Percentiles rank a stretch among this genome's conserved stretches.
These are phyloP conservation scores for Cryptocephalus primarius DNA, from an alignment of 2,888 invertebrate species.

Conservation along the genomic window DNA sequence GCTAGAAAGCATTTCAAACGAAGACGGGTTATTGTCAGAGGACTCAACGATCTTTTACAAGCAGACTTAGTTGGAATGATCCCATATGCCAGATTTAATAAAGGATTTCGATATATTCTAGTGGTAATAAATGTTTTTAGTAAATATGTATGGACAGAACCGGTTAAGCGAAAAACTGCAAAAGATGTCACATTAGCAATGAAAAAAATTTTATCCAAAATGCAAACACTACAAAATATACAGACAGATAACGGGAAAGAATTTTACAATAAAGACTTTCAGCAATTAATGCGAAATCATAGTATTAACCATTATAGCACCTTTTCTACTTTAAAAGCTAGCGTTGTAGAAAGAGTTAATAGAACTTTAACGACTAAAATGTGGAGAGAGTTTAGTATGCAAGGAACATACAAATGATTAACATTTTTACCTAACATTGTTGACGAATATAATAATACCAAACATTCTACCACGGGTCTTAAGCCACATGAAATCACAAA, in stretches of 20 bases:
- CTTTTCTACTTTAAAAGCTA: slow-evolving; percentile 12
- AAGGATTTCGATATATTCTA: slow-evolving; percentile 25
- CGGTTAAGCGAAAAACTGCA: slow-evolving; percentile 26
- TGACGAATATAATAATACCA: slow-evolving; percentile 23
- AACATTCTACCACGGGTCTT: slow-evolving; percentile 27
- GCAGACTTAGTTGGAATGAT: slow-evolving; percentile 32
- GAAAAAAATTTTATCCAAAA: slow-evolving; percentile 2
- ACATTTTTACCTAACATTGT: slow-evolving; percentile 4
- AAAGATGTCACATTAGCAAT: slow-evolving; percentile 19
- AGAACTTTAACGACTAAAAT: slow-evolving; percentile 16
- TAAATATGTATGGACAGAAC: slow-evolving; percentile 30
- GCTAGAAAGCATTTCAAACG: slow-evolving; percentile 28
- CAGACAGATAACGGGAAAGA: slow-evolving; percentile 18
- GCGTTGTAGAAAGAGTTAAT: slow-evolving; percentile 18
- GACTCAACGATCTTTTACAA: slow-evolving; percentile 35
- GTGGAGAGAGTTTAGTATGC: slow-evolving; percentile 22
- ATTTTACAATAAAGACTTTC: slow-evolving; percentile 21
- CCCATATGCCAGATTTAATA: slow-evolving; percentile 23
- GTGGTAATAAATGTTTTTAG: slow-evolving; percentile 32
- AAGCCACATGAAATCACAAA: slow-evolving; percentile 24
- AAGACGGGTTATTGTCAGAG: slow-evolving; percentile 25
- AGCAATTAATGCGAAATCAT: slow-evolving; percentile 15
- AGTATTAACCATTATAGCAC: slow-evolving; percentile 18
- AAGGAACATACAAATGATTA: slow-evolving; percentile 23
- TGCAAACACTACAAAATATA: neutral